These are phyloP conservation scores for Heliangelus exortis DNA, from an alignment of 2,797 vertebrate genomes.

Conservation along the genomic window DNA sequence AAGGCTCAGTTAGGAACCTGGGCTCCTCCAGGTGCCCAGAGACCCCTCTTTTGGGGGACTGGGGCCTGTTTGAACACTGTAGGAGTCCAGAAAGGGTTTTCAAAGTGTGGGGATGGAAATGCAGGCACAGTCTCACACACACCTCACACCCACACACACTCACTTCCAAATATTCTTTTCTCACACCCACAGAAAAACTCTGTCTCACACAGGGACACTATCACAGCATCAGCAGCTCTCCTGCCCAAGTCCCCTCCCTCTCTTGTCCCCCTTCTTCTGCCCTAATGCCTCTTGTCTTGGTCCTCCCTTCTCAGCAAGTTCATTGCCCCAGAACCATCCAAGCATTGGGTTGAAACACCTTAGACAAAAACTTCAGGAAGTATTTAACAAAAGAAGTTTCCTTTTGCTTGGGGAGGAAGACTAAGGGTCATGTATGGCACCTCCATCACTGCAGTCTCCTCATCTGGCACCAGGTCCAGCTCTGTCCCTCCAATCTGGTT, in stretches of 20 bases:
- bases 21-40: not conserved
- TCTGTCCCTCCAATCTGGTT: not conserved
- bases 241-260: not conserved
- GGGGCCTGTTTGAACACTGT: not conserved
- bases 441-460: not conserved
- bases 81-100: not conserved
- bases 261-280: not conserved
- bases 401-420: not conserved
- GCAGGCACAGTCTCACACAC: slow-evolving; percentile 46
- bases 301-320: not conserved
- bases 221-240: not conserved
- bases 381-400: not conserved
- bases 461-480: not conserved
- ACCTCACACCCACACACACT: slow-evolving; percentile 11
- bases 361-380: not conserved
- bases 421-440: not conserved
- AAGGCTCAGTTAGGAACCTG: not conserved
- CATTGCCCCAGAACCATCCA: not conserved
- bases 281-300: accelerated
- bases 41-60: accelerated
- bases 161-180: slow-evolving; percentile 25
- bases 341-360: not conserved
- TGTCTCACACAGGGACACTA: not conserved
- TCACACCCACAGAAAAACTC: slow-evolving; percentile 12
- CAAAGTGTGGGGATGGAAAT: slow-evolving; percentile 32